A percentile compares a stretch with the other conserved stretches of the same genome.
phyloP scores from a whole-genome alignment of 1,140 invertebrate species.

The Nasonia giraulti region DNA sequence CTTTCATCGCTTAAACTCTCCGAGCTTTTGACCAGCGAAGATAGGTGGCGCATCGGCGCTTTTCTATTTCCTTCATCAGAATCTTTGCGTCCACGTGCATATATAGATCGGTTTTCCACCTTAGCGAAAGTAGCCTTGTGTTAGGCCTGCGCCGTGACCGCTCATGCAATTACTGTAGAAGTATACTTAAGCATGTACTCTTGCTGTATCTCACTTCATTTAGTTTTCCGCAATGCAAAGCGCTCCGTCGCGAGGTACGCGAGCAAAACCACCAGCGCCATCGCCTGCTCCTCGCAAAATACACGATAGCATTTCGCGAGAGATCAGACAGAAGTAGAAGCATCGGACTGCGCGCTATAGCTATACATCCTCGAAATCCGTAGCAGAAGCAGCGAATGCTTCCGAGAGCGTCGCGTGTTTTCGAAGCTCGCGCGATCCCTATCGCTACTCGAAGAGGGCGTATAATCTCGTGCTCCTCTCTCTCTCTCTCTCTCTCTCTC shows the following conservation, averaged over 20 bases:
- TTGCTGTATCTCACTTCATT: neutral
- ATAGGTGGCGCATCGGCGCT: no score
- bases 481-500: neutral
- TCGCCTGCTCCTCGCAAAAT: neutral
- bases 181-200: no score
- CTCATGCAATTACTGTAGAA: no score
- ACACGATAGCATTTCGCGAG: neutral
- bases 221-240: neutral
- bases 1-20: no score
- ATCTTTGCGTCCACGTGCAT: no score
- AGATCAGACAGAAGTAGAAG: neutral
- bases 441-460: conserved; percentile 7
- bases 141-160: no score
- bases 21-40: no score
- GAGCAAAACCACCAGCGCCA: neutral
- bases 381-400: neutral
- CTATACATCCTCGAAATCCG: neutral
- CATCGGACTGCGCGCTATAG: neutral
- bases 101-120: no score
- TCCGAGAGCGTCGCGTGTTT: conserved; percentile 1
- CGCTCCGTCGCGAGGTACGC: neutral
- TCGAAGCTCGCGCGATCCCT: conserved; percentile 26
- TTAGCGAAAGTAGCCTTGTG: no score
- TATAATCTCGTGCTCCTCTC: neutral
- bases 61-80: no score